phyloP scores from a whole-genome alignment of 2,113 vertebrate species.

The Phaetusa simplex region DNA sequence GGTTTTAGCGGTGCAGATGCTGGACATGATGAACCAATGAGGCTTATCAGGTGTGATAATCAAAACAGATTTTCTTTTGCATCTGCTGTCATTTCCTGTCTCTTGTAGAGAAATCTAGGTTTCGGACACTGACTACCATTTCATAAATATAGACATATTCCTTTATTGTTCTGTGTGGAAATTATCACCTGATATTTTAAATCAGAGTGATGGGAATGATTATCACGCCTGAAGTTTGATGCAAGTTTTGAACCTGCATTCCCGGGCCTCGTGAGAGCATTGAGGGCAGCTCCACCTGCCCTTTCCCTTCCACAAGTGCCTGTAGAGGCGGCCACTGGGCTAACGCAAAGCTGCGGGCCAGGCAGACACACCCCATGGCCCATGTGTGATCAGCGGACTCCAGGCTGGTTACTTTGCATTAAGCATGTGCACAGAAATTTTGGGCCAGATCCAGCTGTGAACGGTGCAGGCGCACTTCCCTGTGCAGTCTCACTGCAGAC shows the following conservation, averaged over 20 bases:
- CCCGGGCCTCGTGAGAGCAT: background rate
- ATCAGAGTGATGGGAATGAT: background rate
- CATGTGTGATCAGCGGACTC: fast-evolving
- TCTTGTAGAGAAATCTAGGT: background rate
- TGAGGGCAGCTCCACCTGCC: background rate
- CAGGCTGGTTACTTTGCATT: background rate
- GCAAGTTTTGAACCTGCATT: background rate
- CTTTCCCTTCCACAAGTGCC: background rate
- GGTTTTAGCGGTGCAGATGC: constrained; percentile 15
- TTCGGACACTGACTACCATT: background rate
- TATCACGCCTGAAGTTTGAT: background rate
- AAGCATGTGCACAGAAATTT: background rate
- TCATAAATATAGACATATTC: background rate
- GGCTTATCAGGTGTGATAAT: constrained; percentile 59
- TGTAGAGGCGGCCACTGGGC: background rate
- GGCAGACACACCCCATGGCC: background rate
- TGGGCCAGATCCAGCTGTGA: background rate
- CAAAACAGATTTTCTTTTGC: constrained; percentile 59
- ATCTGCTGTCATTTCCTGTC: background rate
- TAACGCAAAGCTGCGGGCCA: background rate
- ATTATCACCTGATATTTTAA: background rate
- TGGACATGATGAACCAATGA: constrained; percentile 59
- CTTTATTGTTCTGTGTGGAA: background rate
- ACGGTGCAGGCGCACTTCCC: background rate
- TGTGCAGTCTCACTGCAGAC: background rate